Evolutionary conservation across 2,888 invertebrate species (phyloP).

Genomic region (Sinopyrophorus schimmeli): DNA sequence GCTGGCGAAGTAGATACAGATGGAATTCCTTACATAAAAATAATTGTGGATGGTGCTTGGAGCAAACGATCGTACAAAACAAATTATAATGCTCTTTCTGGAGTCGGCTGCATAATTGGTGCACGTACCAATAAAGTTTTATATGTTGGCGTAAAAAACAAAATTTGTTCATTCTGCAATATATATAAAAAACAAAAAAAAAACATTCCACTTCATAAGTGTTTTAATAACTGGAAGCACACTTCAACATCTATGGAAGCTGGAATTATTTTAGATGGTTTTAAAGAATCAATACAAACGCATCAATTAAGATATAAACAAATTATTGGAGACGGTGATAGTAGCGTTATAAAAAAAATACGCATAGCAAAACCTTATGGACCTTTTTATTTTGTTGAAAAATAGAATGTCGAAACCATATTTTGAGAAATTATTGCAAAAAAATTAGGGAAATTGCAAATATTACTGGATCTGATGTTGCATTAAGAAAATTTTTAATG

Average conservation of each 20-base stretch:
- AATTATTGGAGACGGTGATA: not conserved
- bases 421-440: not conserved
- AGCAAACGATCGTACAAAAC: constrained; percentile 27
- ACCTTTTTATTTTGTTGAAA: not conserved
- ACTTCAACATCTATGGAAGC: constrained; percentile 4
- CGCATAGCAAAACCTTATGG: not conserved
- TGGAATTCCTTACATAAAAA: constrained; percentile 23
- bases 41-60: constrained; percentile 29
- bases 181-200: not conserved
- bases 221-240: constrained; percentile 4
- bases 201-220: not conserved
- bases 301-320: not conserved
- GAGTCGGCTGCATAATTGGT: constrained; percentile 2
- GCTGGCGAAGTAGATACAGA: constrained; percentile 14
- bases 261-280: constrained; percentile 4
- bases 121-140: not conserved
- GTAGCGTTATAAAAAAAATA: constrained; percentile 2
- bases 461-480: not conserved
- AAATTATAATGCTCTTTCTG: constrained; percentile 25
- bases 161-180: not conserved
- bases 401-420: not conserved
- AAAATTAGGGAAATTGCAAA: not conserved
- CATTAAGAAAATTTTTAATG: not conserved
- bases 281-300: not conserved
- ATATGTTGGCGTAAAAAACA: not conserved